Evolutionary conservation across 2,797 vertebrate species (phyloP).

Genomic region (Rousettus madagascariensis): DNA sequence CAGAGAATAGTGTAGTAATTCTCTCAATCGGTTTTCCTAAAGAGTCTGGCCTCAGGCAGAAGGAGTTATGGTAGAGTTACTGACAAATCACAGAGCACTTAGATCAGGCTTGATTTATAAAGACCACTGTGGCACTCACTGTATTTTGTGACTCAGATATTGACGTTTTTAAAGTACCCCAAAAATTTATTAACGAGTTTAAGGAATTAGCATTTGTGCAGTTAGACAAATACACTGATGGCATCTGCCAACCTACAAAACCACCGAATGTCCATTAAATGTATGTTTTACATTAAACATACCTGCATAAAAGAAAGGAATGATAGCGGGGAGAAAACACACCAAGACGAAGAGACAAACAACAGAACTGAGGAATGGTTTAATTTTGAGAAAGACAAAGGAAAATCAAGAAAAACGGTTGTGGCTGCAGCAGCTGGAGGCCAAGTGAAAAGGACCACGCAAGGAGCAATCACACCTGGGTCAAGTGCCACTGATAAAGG

Average conservation of each 20-base stretch:
- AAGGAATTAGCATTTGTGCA: neutral
- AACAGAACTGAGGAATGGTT: neutral
- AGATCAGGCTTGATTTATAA: neutral
- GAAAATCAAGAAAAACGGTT: neutral
- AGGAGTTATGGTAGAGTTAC: neutral
- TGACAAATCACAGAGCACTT: neutral
- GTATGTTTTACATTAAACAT: neutral
- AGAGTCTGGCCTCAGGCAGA: neutral
- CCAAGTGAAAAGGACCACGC: neutral
- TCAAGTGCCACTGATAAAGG: neutral
- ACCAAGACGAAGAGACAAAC: neutral
- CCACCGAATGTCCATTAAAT: neutral
- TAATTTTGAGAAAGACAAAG: neutral
- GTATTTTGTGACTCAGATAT: neutral
- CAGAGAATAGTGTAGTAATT: neutral
- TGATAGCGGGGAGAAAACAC: neutral
- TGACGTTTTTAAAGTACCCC: constrained; percentile 7
- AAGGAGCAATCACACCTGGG: neutral
- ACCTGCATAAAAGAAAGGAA: neutral
- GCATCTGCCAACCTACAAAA: neutral
- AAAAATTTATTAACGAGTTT: neutral
- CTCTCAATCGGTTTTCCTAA: neutral
- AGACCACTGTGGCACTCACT: neutral
- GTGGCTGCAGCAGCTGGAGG: neutral
- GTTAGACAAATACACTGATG: neutral